A percentile compares a stretch with the other conserved stretches of the same genome.
Evolutionary conservation across 2,797 vertebrate species (phyloP).

Genomic region (Rhynchotus rufescens): DNA sequence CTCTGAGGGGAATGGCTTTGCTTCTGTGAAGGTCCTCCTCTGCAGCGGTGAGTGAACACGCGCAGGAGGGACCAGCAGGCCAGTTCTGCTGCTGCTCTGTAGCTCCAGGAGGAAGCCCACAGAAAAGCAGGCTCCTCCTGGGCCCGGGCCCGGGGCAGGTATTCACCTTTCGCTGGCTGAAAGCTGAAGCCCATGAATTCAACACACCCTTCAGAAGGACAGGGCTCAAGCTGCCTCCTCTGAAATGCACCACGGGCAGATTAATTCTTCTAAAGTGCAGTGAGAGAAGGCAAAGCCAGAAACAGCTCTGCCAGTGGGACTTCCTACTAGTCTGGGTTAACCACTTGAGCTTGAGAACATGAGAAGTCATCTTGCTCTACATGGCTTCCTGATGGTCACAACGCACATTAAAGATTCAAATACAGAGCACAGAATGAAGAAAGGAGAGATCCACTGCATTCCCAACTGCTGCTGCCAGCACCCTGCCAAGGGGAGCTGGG

Average conservation of each 20-base stretch:
- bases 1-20: background rate
- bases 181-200: slow-evolving; percentile 67
- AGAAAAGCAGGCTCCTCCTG: background rate
- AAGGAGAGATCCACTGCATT: background rate
- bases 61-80: background rate
- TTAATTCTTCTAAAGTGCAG: slow-evolving; percentile 37
- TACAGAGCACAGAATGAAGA: fast-evolving
- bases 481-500: background rate
- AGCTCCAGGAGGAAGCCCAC: background rate
- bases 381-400: background rate
- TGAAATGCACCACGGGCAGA: slow-evolving; percentile 10
- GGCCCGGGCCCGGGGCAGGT: background rate
- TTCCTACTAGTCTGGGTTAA: background rate
- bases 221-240: slow-evolving; percentile 46
- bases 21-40: background rate
- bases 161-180: slow-evolving; percentile 38
- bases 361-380: background rate
- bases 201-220: slow-evolving; percentile 66
- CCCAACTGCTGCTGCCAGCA: background rate
- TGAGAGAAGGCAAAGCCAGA: slow-evolving; percentile 15
- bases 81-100: background rate
- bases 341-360: background rate
- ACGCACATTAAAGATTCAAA: background rate
- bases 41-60: background rate
- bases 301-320: background rate